Evolutionary conservation across 1,140 invertebrate species (phyloP), one percentile per base, ranked within the genome.

Genomic region (Ceratoteleas bidentatus): DNA sequence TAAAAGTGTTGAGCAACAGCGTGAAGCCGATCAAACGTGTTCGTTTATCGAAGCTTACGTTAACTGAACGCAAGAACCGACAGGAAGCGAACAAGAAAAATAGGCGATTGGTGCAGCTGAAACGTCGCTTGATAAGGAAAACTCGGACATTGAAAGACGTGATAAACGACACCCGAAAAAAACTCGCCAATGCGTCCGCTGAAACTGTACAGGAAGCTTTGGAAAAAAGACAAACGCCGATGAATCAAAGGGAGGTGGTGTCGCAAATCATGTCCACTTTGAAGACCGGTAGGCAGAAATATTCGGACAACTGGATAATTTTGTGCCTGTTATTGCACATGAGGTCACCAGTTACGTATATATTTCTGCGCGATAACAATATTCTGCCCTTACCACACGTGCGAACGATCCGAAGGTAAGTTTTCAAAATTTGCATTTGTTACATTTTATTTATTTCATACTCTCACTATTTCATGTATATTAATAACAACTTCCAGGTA

Each of bases 321-420:
- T 52, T 84, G 43, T 84, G 68, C 32, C 36, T 84, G 32, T 32
- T 84, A 40, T 43, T 84, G 50, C 54, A 82, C 32, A 82, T 82
- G 38, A 58, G 79, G 11, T 84, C 83, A 15, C 73, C 69, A 38
- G 24, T 40, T 38, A 43, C 52, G 8, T 84, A 74, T 49, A 69
- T 53, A 24, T 82, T 79, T 64, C 47, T 84, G 14, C 38, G 74
- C 7, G 70, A 82, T 11, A 69, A 78, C 13, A 64, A 84, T 40
- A 68, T 78, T 49, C 43, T 82, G 14, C 74, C 64, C 14, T 49
- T 82, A 16, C 79, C 83, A 53, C 73, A 36, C 34, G 50, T 69
- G 34, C 49, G 69, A 3, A 78, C 74, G n/a, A 79, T 84, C 3
- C 68, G 65, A 11, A 64, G 61, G 61, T 64, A 64, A 64, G 6